Conservation (phyloP, 37 sponge, comb jelly and placozoan species). For the Hexactinellida sp. region DNA sequence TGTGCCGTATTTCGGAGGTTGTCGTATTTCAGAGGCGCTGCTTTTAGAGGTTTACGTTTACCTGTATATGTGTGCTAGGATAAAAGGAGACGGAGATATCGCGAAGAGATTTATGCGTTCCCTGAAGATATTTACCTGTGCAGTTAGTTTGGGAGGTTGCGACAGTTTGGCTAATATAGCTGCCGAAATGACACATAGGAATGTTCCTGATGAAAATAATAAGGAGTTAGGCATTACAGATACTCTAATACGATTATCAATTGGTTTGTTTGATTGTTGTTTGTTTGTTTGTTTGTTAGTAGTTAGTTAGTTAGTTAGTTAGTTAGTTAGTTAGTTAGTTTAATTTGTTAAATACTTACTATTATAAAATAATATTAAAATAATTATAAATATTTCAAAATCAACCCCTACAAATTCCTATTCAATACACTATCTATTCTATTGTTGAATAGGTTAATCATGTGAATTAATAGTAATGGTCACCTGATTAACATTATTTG, state of each 20-base stretch:
- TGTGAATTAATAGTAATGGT: too few relatives aligned
- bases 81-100: neutral
- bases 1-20: too few relatives aligned
- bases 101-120: neutral
- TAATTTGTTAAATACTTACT: too few relatives aligned
- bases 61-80: neutral
- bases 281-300: too few relatives aligned
- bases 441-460: too few relatives aligned
- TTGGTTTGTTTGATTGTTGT: too few relatives aligned
- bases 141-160: conserved; percentile 57
- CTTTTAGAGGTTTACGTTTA: neutral
- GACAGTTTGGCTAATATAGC: conserved; percentile 44
- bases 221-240: conserved; percentile 31
- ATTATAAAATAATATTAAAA: too few relatives aligned
- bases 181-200: conserved; percentile 39
- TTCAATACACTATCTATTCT: too few relatives aligned
- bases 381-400: too few relatives aligned
- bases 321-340: neutral
- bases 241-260: conserved; percentile 36
- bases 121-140: conserved; percentile 29
- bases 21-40: too few relatives aligned
- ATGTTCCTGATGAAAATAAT: conserved; percentile 21
- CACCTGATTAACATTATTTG: too few relatives aligned
- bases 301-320: neutral
- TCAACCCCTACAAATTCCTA: too few relatives aligned